Conservation (phyloP, 2,888 invertebrate genomes). For the Callyntrura sp. region DNA sequence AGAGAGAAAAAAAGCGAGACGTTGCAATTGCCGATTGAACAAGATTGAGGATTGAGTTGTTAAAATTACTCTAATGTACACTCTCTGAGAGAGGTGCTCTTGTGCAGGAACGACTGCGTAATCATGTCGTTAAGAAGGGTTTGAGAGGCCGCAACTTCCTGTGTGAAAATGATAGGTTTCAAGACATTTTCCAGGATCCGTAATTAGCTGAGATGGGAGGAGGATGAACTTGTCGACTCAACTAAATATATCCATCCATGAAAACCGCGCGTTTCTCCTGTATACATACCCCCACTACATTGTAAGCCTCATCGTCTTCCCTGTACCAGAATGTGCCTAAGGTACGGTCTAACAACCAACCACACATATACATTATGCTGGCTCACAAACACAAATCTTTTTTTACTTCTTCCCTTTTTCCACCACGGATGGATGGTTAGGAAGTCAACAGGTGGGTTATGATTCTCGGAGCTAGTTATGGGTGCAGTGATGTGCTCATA, state of each 20-base stretch:
- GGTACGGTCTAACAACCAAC: no score
- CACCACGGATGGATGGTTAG: slow-evolving; percentile 48
- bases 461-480: slow-evolving; percentile 73
- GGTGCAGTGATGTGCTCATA: slow-evolving; percentile 63
- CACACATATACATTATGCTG: not conserved
- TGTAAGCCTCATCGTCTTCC: not conserved
- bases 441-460: slow-evolving; percentile 77
- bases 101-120: slow-evolving; percentile 54
- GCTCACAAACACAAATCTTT: slow-evolving; percentile 22
- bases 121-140: slow-evolving; percentile 69
- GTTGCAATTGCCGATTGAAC: no score
- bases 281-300: no score
- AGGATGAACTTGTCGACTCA: slow-evolving; percentile 77
- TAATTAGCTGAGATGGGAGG: slow-evolving; percentile 81
- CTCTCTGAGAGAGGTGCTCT: slow-evolving; percentile 58
- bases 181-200: slow-evolving; percentile 83
- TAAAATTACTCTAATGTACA: slow-evolving; percentile 9
- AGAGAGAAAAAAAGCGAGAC: no score
- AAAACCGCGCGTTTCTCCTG: slow-evolving; percentile 48
- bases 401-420: slow-evolving; percentile 38
- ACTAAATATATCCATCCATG: slow-evolving; percentile 70
- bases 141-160: slow-evolving; percentile 83
- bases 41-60: slow-evolving; percentile 64
- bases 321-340: no score
- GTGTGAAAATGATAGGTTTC: slow-evolving; percentile 84